These are phyloP conservation scores for Caenorhabditis sinica DNA, from an alignment of 2,888 invertebrate genomes.

Conservation along the genomic window DNA sequence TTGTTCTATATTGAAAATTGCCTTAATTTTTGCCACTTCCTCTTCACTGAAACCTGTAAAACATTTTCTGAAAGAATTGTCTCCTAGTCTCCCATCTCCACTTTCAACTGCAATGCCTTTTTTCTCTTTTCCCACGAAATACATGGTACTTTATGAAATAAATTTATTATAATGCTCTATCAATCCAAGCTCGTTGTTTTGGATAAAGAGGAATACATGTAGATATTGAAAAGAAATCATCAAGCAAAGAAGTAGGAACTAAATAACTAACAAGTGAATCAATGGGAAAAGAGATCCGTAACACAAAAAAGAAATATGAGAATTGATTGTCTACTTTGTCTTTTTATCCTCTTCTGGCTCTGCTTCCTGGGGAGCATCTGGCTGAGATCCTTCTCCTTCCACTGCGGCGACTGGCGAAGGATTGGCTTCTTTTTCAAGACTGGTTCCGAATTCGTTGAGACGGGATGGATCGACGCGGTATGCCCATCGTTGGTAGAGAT, in stretches of 20 bases:
- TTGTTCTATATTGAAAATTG: constrained; percentile 29
- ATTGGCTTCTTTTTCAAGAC: constrained; percentile 87
- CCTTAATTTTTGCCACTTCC: constrained; percentile 40
- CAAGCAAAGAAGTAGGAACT: constrained; percentile 1
- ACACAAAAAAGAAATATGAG: not conserved
- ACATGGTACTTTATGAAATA: constrained; percentile 14
- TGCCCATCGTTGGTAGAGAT: constrained; percentile 98
- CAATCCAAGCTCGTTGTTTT: not conserved
- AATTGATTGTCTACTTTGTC: constrained; percentile 29
- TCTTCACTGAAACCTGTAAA: constrained; percentile 2
- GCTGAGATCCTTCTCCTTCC: constrained; percentile 44
- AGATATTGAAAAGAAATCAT: constrained; percentile 1
- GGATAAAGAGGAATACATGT: not conserved
- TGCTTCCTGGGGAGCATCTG: not conserved
- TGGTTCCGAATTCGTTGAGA: constrained; percentile 97
- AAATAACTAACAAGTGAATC: constrained; percentile 3
- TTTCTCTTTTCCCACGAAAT: constrained; percentile 9
- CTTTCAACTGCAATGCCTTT: constrained; percentile 40
- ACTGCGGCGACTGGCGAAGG: constrained; percentile 1
- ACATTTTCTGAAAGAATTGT: not conserved
- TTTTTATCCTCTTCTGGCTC: constrained; percentile 35
- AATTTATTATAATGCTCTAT: not conserved
- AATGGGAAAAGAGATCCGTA: constrained; percentile 8
- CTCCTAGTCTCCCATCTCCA: constrained; percentile 48
- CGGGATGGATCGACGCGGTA: constrained; percentile 96